phyloP scores from a whole-genome alignment of 2,797 vertebrate genomes.

The Bovichtus variegatus region DNA sequence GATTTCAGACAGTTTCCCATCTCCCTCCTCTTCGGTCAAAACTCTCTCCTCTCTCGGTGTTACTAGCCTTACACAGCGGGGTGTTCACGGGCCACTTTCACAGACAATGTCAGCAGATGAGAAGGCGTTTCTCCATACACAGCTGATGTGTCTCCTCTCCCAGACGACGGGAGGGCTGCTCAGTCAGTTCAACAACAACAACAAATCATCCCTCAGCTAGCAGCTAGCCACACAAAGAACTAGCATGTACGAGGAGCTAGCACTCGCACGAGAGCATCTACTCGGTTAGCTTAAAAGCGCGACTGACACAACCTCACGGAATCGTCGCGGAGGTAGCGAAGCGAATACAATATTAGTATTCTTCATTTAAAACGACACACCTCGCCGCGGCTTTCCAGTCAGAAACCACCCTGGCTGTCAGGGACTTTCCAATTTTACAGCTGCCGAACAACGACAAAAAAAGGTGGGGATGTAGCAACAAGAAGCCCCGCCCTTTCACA shows the following conservation, averaged over 20 bases:
- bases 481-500: constrained; percentile 56
- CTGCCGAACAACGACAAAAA: constrained; percentile 67
- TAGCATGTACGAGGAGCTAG: constrained; percentile 67
- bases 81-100: constrained; percentile 28
- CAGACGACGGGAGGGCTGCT: constrained; percentile 72
- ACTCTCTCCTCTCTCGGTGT: constrained; percentile 52
- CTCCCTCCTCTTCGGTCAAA: constrained; percentile 75
- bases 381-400: constrained; percentile 20
- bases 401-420: constrained; percentile 51
- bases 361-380: constrained; percentile 27
- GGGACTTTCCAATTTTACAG: constrained; percentile 78
- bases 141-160: constrained; percentile 61
- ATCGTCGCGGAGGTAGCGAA: background rate
- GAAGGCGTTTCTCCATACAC: constrained; percentile 56
- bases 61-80: constrained; percentile 11
- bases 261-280: constrained; percentile 42
- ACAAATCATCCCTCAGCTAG: constrained; percentile 67
- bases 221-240: constrained; percentile 85
- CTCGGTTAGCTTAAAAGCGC: background rate
- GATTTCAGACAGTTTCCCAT: constrained; percentile 99
- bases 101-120: constrained; percentile 23
- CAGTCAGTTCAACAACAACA: constrained; percentile 71
- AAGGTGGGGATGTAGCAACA: constrained; percentile 68
- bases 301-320: background rate
- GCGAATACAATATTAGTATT: background rate